Base-by-base conservation (phyloP, 2,888 invertebrate genomes). In the Andrena trimmerana region DNA sequence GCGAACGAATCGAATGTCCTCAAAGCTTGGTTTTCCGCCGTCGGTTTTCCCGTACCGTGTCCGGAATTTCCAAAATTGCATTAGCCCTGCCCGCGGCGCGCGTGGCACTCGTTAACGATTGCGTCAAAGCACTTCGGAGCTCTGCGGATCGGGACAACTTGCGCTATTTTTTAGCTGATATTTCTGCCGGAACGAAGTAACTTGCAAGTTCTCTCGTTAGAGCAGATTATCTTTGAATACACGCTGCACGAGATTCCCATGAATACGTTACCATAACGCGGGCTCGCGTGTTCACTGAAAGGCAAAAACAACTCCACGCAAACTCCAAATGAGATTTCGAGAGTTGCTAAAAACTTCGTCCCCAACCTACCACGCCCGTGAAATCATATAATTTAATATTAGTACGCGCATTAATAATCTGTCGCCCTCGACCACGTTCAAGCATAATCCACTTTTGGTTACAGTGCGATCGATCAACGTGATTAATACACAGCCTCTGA, bases 1-100 rank as follows among this genome's bases (percentile, higher is more conserved):
- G 42, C 72, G 54, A 50, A 59, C 70, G 75, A 29, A 42, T 62
- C 65, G 42, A 74, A 63, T 74, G 73, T 71, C 77, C 71, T 24
- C 57, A 52, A 36, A 24, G 59, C 54, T 57, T 36, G 59, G 29
- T 85, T 85, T 78, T 74, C 73, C 42, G 16, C 69, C 76, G 20
- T 33, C 31, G 10, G 48, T 57, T 71, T 59, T 31, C 50, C 54
- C 16, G 20, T 31, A 31, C 52, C 57, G 67, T 72, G 50, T 59
- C 24, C 48, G 69, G 66, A 81, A 85, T 85, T 81, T 81, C 74
- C 67, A 48, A 76, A 84, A 81, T 76, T 62, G 72, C 36, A 29
- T 66, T 78, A 75, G 24, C 36, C 8, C 31, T 52, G n/a, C 62
- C 10, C 24, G 24, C 31, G 4, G 33, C 3, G 24, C 20, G 16